phyloP scores from a whole-genome alignment of 2,113 vertebrate genomes.

The Rhegmatorhina hoffmannsi region DNA sequence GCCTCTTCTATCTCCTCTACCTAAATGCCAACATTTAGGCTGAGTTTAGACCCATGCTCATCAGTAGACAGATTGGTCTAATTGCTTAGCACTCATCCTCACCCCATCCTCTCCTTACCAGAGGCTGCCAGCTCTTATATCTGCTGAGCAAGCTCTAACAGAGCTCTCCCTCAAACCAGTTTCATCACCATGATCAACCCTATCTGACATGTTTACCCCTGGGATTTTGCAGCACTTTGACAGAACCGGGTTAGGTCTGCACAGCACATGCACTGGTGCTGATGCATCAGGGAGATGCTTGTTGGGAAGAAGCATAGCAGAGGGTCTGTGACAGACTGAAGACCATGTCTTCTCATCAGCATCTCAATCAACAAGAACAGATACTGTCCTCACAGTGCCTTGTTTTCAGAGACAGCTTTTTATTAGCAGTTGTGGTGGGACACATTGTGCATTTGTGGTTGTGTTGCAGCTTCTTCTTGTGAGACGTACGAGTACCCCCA shows the following conservation, averaged over 20 bases:
- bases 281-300: background rate
- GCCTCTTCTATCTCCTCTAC: background rate
- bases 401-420: background rate
- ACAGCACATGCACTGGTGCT: rapidly evolving
- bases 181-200: background rate
- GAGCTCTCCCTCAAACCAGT: background rate
- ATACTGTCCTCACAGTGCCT: background rate
- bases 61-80: background rate
- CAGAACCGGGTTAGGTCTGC: background rate
- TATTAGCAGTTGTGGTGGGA: background rate
- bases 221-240: background rate
- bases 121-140: background rate
- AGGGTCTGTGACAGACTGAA: background rate
- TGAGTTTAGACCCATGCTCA: background rate
- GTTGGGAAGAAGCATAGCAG: background rate
- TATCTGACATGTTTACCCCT: background rate
- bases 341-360: background rate
- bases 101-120: background rate
- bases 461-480: conserved; percentile 89
- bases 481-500: conserved; percentile 90
- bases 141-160: background rate
- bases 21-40: background rate
- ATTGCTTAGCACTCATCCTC: background rate
- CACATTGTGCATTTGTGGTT: background rate
- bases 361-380: background rate